These are phyloP conservation scores for Chrysomela aeneicollis DNA, from an alignment of 2,888 invertebrate species.

Conservation along the genomic window DNA sequence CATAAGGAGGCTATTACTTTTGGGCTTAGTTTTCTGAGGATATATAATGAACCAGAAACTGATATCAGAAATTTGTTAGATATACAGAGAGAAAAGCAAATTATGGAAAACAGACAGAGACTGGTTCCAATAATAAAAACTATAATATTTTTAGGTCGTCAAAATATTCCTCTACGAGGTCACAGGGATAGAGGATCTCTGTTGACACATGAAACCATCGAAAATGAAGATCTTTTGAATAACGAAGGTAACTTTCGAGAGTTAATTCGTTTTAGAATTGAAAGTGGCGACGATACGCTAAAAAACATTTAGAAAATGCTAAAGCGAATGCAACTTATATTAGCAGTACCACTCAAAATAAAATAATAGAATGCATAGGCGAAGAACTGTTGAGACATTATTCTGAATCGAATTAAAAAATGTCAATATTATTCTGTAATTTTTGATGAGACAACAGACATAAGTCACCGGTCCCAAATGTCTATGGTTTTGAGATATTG, in stretches of 20 bases:
- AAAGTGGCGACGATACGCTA: too few relatives aligned
- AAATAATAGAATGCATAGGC: background rate
- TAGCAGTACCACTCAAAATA: too few relatives aligned
- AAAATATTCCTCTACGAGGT: background rate
- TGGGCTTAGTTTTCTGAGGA: background rate
- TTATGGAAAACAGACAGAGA: background rate
- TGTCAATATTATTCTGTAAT: background rate
- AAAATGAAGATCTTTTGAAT: too few relatives aligned
- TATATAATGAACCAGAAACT: background rate
- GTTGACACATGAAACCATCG: too few relatives aligned
- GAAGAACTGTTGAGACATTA: too few relatives aligned
- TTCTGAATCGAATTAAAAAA: background rate
- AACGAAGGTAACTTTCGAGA: too few relatives aligned
- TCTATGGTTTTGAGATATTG: background rate
- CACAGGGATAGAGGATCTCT: too few relatives aligned
- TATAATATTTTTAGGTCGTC: background rate
- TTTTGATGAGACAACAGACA: background rate
- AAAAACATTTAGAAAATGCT: too few relatives aligned
- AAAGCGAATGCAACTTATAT: too few relatives aligned
- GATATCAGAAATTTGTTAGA: background rate
- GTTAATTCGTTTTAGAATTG: too few relatives aligned
- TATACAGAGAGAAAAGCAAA: background rate
- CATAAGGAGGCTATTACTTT: background rate
- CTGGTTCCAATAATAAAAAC: background rate
- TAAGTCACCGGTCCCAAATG: background rate